These are phyloP conservation scores for Luehdorfia chinensis DNA, from an alignment of 1,140 invertebrate genomes.

Conservation along the genomic window DNA sequence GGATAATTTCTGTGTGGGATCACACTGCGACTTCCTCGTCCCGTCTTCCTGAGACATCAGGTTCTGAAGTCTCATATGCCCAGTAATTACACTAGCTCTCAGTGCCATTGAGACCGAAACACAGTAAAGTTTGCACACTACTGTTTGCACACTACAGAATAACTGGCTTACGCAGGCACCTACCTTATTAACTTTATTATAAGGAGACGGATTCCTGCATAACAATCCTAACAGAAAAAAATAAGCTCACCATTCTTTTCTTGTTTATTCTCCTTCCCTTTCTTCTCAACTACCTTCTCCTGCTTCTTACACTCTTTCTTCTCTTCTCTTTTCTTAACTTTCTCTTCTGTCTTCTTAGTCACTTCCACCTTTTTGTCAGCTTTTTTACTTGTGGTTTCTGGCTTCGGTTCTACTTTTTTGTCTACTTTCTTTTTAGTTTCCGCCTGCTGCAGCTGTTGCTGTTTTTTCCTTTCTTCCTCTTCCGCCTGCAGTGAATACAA, in stretches of 20 bases:
- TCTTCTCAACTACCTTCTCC: slow-evolving; percentile 34
- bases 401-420: slow-evolving; percentile 39
- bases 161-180: too few relatives aligned
- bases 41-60: too few relatives aligned
- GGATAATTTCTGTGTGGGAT: too few relatives aligned
- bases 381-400: slow-evolving; percentile 31
- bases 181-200: too few relatives aligned
- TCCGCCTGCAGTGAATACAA: slow-evolving; percentile 60
- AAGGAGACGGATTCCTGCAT: too few relatives aligned
- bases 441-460: slow-evolving; percentile 30
- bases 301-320: slow-evolving; percentile 30
- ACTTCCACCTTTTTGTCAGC: slow-evolving; percentile 27
- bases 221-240: too few relatives aligned
- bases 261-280: slow-evolving; percentile 47
- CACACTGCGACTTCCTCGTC: too few relatives aligned
- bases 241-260: slow-evolving; percentile 44
- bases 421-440: slow-evolving; percentile 45
- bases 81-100: too few relatives aligned
- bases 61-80: too few relatives aligned
- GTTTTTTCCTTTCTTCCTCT: slow-evolving; percentile 53
- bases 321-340: slow-evolving; percentile 30
- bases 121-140: too few relatives aligned
- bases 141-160: too few relatives aligned
- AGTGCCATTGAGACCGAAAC: too few relatives aligned
- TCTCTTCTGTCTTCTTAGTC: slow-evolving; percentile 24